Evolutionary conservation across 2,797 vertebrate genomes (phyloP), one percentile per base, ranked within the genome.

Genomic region (Sylvilagus floridanus): DNA sequence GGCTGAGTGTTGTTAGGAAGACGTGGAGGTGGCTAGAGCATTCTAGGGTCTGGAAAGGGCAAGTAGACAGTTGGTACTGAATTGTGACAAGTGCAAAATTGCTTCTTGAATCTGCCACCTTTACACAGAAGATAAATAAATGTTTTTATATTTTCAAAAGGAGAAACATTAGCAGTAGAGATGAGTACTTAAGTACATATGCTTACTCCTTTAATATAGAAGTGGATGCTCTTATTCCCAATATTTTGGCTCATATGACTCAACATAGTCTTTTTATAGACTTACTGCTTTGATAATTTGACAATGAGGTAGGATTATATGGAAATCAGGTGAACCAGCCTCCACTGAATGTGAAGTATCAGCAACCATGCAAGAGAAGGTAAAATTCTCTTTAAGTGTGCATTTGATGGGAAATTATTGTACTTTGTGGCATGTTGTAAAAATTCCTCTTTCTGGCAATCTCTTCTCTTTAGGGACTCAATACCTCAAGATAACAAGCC

Each of bases 371-470:
- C 47, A 79, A 68, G 83, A 84, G 68, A 95, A 92, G 52, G 16
- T 50, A 73, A 54, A 77, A 21, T 76, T 88, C 60, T 84, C 62
- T 91, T 28, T 42, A 84, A 84, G 30, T 77, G 24, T 65, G 75
- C 42, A 52, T 57, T 37, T 54, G 57, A 82, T 42, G 16, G 22
- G 16, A 54, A 30, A 82, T 81, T 28, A 87, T 66, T 87, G 50
- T 75, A 88, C 37, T 82, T 91, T 60, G 68, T 81, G 81, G 52
- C 63, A 17, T 85, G 5, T 88, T 85, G 5, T 88, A 69, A 92
- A 93, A 88, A 81, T 76, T 26, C 21, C 1, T 65, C 26, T 5
- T 78, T 35, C 21, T 84, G 37, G 87, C 68, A 16, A 10, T 92
- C 32, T 84, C 42, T 37, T 7, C 52, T 84, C 14, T 42, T 84